A percentile compares a stretch with the other conserved stretches of the same genome.
Evolutionary conservation across 2,888 invertebrate species (phyloP).

Genomic region (Tipula lateralis): DNA sequence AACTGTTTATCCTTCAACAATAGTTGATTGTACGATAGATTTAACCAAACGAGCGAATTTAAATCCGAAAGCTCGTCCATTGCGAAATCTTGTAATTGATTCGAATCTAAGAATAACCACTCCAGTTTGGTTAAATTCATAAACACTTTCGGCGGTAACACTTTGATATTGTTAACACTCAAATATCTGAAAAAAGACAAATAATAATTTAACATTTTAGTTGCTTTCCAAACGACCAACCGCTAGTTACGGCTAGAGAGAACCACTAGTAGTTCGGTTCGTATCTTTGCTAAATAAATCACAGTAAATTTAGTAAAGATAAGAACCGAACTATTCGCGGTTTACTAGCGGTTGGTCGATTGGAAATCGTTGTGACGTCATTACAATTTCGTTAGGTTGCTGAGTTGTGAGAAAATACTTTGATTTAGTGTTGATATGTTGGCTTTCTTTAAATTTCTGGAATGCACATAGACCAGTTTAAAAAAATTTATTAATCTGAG

Average conservation of each 20-base stretch:
- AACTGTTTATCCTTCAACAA: constrained; percentile 49
- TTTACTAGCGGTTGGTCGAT: too few relatives aligned
- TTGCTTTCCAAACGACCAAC: too few relatives aligned
- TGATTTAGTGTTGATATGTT: constrained; percentile 43
- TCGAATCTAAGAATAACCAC: constrained; percentile 51
- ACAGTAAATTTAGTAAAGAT: too few relatives aligned
- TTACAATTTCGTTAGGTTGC: constrained; percentile 27
- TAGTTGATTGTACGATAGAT: constrained; percentile 52
- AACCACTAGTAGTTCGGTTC: too few relatives aligned
- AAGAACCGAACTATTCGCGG: too few relatives aligned
- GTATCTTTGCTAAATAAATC: too few relatives aligned
- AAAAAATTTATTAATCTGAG: neutral
- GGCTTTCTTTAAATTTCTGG: constrained; percentile 44
- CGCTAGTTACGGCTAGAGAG: too few relatives aligned
- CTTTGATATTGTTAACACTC: constrained; percentile 43
- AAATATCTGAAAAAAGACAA: constrained; percentile 36
- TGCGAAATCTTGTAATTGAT: constrained; percentile 49
- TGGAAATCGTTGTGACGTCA: neutral
- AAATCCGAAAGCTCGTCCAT: constrained; percentile 48
- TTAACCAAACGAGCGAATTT: constrained; percentile 48
- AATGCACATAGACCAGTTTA: too few relatives aligned
- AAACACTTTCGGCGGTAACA: constrained; percentile 47
- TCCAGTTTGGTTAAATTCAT: constrained; percentile 47
- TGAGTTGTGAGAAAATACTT: constrained; percentile 28
- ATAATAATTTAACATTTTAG: neutral